Evolutionary conservation across 2,888 invertebrate genomes (phyloP).

Genomic region (Abscondita cerata): DNA sequence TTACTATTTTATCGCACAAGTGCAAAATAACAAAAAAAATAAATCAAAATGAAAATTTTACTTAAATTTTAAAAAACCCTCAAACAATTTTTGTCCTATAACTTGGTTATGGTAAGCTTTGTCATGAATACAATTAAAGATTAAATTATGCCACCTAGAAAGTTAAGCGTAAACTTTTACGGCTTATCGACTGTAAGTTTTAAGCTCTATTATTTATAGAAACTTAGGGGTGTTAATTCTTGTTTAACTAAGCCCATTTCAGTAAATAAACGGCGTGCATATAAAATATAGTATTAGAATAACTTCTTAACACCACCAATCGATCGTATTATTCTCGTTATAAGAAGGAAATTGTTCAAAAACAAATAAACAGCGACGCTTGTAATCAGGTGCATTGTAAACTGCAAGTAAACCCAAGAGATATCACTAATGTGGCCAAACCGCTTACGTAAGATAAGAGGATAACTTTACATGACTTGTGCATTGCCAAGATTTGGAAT

Average conservation of each 20-base stretch:
- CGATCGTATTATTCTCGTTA: conserved; percentile 3
- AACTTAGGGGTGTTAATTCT: not conserved
- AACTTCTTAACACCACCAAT: conserved; percentile 1
- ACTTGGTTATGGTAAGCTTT: not conserved
- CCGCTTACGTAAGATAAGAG: conserved; percentile 38
- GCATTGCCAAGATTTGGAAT: conserved; percentile 37
- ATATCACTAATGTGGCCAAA: conserved; percentile 33
- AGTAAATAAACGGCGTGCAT: conserved; percentile 1
- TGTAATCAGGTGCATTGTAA: conserved; percentile 30
- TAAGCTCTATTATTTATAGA: conserved; percentile 9
- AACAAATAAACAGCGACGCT: conserved; percentile 16
- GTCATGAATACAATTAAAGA: not conserved
- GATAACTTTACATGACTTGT: conserved; percentile 39
- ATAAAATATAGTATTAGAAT: not conserved
- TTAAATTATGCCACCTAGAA: conserved; percentile 1
- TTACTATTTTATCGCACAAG: no score
- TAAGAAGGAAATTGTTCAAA: conserved; percentile 3
- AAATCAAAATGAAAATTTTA: no score
- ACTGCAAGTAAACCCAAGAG: conserved; percentile 30
- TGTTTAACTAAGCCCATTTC: conserved; percentile 6
- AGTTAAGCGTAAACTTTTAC: conserved; percentile 9
- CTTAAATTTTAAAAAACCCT: no score
- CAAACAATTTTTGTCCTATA: no score
- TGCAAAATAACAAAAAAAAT: no score
- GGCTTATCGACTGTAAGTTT: conserved; percentile 7